phyloP scores from a whole-genome alignment of 1,140 invertebrate genomes.

The Antheraea mylitta region DNA sequence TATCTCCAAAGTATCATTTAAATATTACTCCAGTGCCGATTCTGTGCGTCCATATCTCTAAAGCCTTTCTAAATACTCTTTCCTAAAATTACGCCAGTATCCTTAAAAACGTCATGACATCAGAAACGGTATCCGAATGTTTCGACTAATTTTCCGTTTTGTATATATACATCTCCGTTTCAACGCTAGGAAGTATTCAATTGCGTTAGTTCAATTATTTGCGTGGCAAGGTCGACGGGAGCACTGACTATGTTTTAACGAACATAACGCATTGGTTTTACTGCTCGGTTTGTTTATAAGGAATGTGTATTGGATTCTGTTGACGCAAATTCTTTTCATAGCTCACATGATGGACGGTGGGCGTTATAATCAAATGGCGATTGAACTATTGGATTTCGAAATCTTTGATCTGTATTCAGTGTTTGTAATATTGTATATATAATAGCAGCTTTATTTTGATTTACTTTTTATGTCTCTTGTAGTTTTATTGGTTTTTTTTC shows the following conservation, averaged over 20 bases:
- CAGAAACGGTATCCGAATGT: neutral
- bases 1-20: too few relatives aligned
- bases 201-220: conserved; percentile 52
- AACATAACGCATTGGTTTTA: conserved; percentile 8
- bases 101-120: neutral
- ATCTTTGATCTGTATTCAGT: conserved; percentile 6
- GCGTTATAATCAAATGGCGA: conserved; percentile 7
- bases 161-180: neutral
- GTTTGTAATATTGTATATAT: neutral
- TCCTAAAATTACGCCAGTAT: neutral
- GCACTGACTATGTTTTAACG: neutral
- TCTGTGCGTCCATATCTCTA: too few relatives aligned
- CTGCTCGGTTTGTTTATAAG: neutral
- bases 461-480: too few relatives aligned
- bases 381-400: neutral
- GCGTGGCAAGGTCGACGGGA: conserved; percentile 43
- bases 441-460: too few relatives aligned
- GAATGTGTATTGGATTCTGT: conserved; percentile 4
- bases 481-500: too few relatives aligned
- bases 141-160: conserved; percentile 9
- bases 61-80: neutral
- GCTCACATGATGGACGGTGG: neutral
- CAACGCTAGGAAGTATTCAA: conserved; percentile 8
- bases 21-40: too few relatives aligned
- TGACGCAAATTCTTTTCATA: conserved; percentile 16